A percentile compares a stretch with the other conserved stretches of the same genome.
Conservation (phyloP, 1,140 invertebrate species). For the Probaryconus sp. region DNA sequence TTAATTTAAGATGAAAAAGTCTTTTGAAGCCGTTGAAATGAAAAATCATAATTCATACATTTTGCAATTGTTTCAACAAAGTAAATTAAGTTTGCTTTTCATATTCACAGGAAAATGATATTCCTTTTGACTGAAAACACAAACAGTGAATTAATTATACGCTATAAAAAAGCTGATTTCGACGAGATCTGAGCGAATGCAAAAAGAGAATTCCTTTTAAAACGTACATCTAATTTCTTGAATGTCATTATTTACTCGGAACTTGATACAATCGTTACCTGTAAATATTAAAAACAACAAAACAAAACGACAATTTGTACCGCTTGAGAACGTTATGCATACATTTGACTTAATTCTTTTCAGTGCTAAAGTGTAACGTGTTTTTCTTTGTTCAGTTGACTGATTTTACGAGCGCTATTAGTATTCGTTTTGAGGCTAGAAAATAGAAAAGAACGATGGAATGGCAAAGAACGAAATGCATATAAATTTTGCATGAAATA, state of each 20-base stretch:
- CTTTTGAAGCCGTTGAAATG: background rate
- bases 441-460: slow-evolving; percentile 17
- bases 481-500: slow-evolving; percentile 13
- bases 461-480: slow-evolving; percentile 5
- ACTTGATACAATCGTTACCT: too few relatives aligned
- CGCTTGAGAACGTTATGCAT: slow-evolving; percentile 1
- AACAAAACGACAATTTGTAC: too few relatives aligned
- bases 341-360: slow-evolving; percentile 18
- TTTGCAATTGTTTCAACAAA: slow-evolving; percentile 12
- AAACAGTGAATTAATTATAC: slow-evolving; percentile 31
- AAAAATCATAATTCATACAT: slow-evolving; percentile 26
- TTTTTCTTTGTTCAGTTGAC: slow-evolving; percentile 24
- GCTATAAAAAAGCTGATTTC: background rate
- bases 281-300: too few relatives aligned
- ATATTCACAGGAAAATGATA: slow-evolving; percentile 42
- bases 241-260: too few relatives aligned
- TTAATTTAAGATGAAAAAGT: background rate
- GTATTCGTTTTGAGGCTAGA: slow-evolving; percentile 18
- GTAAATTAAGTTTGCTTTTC: slow-evolving; percentile 27
- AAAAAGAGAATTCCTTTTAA: too few relatives aligned
- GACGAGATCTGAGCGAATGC: too few relatives aligned
- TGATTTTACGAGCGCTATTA: slow-evolving; percentile 23
- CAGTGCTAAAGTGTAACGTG: background rate
- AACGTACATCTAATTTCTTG: too few relatives aligned
- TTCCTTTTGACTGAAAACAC: slow-evolving; percentile 35